phyloP scores from a whole-genome alignment of 2,888 invertebrate species.

The Pyrgus malvae region DNA sequence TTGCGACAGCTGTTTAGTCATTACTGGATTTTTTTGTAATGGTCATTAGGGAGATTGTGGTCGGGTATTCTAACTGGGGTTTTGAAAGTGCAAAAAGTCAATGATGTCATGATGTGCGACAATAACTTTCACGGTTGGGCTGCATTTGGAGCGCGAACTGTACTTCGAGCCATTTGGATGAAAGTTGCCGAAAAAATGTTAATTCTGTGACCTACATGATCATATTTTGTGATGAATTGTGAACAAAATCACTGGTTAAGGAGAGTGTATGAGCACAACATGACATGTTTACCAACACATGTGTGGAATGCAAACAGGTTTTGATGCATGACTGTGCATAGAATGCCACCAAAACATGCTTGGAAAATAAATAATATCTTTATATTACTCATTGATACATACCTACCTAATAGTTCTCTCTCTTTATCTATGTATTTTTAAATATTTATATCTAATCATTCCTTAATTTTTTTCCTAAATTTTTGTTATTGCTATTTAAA shows the following conservation, averaged over 20 bases:
- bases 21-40: conserved; percentile 16
- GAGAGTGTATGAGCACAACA: conserved; percentile 22
- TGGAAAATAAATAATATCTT: background rate
- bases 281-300: conserved; percentile 41
- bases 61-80: conserved; percentile 36
- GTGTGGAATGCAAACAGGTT: conserved; percentile 26
- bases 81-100: conserved; percentile 73
- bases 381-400: background rate
- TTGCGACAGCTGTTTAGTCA: conserved; percentile 18
- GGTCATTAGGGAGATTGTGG: conserved; percentile 24
- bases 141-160: conserved; percentile 76
- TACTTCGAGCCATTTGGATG: conserved; percentile 69
- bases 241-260: conserved; percentile 20
- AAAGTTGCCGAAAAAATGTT: conserved; percentile 67
- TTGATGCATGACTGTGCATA: background rate
- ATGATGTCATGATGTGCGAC: conserved; percentile 74
- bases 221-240: conserved; percentile 24
- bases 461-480: too few species aligned
- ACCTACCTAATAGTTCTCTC: background rate
- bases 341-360: background rate
- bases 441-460: too few species aligned
- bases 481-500: too few species aligned
- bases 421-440: too few species aligned
- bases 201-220: conserved; percentile 54
- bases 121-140: conserved; percentile 81